phyloP scores from a whole-genome alignment of 1,140 invertebrate genomes.

The Aphis gossypii region DNA sequence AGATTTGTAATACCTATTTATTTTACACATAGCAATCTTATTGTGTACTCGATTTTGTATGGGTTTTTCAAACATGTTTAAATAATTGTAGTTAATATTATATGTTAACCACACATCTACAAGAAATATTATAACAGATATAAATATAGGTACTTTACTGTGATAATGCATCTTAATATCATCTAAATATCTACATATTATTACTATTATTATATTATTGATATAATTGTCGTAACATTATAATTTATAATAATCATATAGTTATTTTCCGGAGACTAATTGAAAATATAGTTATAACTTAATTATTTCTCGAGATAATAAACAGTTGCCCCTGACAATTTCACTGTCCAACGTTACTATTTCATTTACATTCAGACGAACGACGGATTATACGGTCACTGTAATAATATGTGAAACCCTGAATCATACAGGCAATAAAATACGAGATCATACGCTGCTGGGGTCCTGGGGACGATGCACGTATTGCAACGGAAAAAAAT shows the following conservation, averaged over 20 bases:
- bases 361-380: neutral
- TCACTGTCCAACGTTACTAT: neutral
- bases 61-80: neutral
- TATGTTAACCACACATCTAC: too few relatives aligned
- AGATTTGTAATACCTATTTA: neutral
- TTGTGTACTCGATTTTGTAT: neutral
- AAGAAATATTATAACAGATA: too few relatives aligned
- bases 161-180: too few relatives aligned
- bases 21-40: neutral
- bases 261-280: neutral
- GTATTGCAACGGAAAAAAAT: neutral
- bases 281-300: neutral
- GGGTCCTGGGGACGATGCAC: slow-evolving; percentile 28
- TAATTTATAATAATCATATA: neutral
- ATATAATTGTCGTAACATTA: neutral
- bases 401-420: slow-evolving; percentile 17
- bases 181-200: too few relatives aligned
- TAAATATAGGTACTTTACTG: too few relatives aligned
- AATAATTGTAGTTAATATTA: neutral
- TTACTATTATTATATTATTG: too few relatives aligned
- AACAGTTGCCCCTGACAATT: neutral
- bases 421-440: slow-evolving; percentile 30
- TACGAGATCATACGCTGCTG: slow-evolving; percentile 40
- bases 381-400: neutral
- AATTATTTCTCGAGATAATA: neutral